A percentile compares a stretch with the other conserved stretches of the same genome.
Conservation (phyloP, 2,888 invertebrate species). For the Oscheius sp. region DNA sequence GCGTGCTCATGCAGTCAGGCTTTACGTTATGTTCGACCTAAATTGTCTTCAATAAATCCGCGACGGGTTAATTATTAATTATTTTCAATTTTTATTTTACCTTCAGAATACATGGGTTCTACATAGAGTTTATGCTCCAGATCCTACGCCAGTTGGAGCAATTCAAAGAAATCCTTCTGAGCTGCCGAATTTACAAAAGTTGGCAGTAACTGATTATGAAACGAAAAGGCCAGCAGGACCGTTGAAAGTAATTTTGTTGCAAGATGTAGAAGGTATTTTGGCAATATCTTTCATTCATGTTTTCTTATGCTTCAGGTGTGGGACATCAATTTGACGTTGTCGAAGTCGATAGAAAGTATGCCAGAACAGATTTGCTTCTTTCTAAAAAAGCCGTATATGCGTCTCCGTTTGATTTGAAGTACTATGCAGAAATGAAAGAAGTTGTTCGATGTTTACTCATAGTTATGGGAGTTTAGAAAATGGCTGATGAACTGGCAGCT, state of each 20-base stretch:
- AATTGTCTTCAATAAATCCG: background rate
- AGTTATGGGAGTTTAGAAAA: slow-evolving; percentile 58
- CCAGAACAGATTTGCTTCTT: slow-evolving; percentile 58
- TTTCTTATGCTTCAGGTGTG: slow-evolving; percentile 58
- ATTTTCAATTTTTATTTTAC: background rate
- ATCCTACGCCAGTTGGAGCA: slow-evolving; percentile 52
- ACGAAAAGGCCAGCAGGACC: slow-evolving; percentile 55
- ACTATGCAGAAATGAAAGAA: slow-evolving; percentile 65
- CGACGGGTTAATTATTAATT: background rate
- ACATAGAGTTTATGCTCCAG: slow-evolving; percentile 55
- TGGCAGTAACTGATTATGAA: slow-evolving; percentile 53
- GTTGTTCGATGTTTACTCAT: slow-evolving; percentile 28
- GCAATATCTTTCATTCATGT: background rate
- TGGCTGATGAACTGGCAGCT: slow-evolving; percentile 63
- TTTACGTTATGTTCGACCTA: background rate
- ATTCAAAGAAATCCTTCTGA: slow-evolving; percentile 65
- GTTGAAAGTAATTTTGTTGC: slow-evolving; percentile 61
- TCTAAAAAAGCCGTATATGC: slow-evolving; percentile 64
- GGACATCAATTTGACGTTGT: slow-evolving; percentile 68
- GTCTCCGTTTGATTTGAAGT: slow-evolving; percentile 67
- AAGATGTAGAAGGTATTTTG: slow-evolving; percentile 64
- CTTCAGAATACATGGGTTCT: slow-evolving; percentile 61
- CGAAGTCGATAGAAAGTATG: slow-evolving; percentile 52
- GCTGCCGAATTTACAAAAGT: slow-evolving; percentile 56
- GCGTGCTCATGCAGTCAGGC: background rate